Evolutionary conservation across 2,113 vertebrate species (phyloP).

Genomic region (Anarrhichthys ocellatus): DNA sequence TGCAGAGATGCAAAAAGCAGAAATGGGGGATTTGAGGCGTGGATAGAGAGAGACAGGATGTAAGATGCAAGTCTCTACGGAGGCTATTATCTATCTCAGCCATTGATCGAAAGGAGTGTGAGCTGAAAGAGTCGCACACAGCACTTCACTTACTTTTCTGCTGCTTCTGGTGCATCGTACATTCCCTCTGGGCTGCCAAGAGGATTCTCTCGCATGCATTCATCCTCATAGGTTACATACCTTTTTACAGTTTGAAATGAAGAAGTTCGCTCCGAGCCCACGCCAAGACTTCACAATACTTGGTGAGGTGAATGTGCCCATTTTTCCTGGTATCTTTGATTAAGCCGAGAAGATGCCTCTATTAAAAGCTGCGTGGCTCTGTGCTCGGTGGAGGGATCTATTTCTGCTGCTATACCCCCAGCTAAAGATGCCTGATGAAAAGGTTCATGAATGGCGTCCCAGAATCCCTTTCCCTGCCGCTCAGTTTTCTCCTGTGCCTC

Average conservation of each 20-base stretch:
- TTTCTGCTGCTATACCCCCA: constrained; percentile 48
- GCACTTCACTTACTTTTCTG: constrained; percentile 47
- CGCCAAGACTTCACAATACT: constrained; percentile 5
- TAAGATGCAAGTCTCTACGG: constrained; percentile 45
- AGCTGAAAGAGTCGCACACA: constrained; percentile 47
- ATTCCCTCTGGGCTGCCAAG: constrained; percentile 26
- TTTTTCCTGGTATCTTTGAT: constrained; percentile 61
- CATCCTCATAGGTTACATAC: not conserved
- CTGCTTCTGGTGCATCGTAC: constrained; percentile 43
- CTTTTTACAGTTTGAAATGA: constrained; percentile 23
- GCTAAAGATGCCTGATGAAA: constrained; percentile 56
- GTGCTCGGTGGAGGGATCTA: constrained; percentile 44
- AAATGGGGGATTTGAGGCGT: constrained; percentile 29
- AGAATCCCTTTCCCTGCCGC: constrained; percentile 32
- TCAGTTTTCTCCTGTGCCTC: constrained; percentile 24
- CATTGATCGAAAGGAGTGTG: constrained; percentile 62
- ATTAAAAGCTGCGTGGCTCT: constrained; percentile 59
- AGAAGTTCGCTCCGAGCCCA: constrained; percentile 28
- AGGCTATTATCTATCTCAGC: constrained; percentile 55
- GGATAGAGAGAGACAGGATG: constrained; percentile 37
- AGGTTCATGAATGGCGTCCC: constrained; percentile 47
- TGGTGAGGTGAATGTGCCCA: constrained; percentile 11
- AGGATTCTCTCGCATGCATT: constrained; percentile 24
- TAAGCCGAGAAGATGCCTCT: constrained; percentile 48
- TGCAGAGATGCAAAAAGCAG: constrained; percentile 24